Percentiles rank a stretch among this genome's conserved stretches.
Evolutionary conservation across 2,113 vertebrate genomes (phyloP).

Genomic region (Lepisosteus osseus): DNA sequence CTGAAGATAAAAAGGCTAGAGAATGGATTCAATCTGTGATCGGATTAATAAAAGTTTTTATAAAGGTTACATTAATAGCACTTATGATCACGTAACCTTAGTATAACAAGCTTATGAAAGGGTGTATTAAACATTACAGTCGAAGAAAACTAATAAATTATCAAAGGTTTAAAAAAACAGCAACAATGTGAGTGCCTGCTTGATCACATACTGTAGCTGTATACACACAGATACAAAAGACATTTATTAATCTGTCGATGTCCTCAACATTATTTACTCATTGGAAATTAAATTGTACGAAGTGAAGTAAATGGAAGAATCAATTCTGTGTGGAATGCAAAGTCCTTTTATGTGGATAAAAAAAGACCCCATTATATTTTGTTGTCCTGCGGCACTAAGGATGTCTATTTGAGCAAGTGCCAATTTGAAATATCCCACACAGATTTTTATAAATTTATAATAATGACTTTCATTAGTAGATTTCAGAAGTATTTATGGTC

Average conservation of each 20-base stretch:
- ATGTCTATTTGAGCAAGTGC: slow-evolving; percentile 21
- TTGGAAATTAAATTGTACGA: not conserved
- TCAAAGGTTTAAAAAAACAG: too few species aligned
- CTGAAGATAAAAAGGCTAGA: not conserved
- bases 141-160: too few species aligned
- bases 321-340: slow-evolving; percentile 4
- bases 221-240: too few species aligned
- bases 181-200: too few species aligned
- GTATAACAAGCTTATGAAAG: too few species aligned
- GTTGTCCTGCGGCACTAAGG: slow-evolving; percentile 14
- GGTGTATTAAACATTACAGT: too few species aligned
- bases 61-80: not conserved
- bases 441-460: slow-evolving; percentile 44
- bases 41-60: slow-evolving; percentile 13
- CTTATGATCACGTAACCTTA: too few species aligned
- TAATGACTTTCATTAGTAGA: slow-evolving; percentile 44
- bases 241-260: too few species aligned
- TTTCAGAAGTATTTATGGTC: slow-evolving; percentile 37
- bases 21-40: slow-evolving; percentile 6
- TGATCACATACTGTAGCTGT: too few species aligned
- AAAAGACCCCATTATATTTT: slow-evolving; percentile 17
- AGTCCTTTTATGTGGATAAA: slow-evolving; percentile 4
- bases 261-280: not conserved
- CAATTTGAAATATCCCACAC: slow-evolving; percentile 35
- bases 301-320: not conserved